Conservation (phyloP, 2,113 vertebrate genomes). For the Irena cyanogastra region DNA sequence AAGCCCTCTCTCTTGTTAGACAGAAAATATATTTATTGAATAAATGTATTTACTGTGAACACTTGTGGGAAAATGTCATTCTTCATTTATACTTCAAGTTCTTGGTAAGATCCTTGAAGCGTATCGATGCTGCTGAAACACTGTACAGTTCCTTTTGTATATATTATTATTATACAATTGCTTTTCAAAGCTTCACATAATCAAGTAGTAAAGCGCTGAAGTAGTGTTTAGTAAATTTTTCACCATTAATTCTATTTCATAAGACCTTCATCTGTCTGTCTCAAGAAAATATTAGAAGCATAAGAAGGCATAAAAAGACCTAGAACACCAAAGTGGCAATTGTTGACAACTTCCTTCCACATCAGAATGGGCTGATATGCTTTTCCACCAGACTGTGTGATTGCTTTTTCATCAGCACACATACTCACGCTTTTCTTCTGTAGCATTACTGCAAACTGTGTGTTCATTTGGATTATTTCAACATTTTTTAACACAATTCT, state of each 20-base stretch:
- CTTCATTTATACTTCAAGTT: constrained; percentile 15
- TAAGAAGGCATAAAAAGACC: neutral
- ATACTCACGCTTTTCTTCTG: neutral
- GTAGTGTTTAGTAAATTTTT: constrained; percentile 33
- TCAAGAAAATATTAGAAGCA: constrained; percentile 19
- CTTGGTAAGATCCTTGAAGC: constrained; percentile 9
- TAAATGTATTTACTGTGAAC: constrained; percentile 13
- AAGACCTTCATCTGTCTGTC: neutral
- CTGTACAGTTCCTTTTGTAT: neutral
- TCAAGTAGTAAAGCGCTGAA: neutral
- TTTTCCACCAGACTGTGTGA: neutral
- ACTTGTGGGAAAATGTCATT: constrained; percentile 7
- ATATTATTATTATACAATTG: constrained; percentile 10
- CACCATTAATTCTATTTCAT: constrained; percentile 14
- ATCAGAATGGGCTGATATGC: neutral
- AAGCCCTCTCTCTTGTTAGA: neutral
- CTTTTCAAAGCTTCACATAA: constrained; percentile 32
- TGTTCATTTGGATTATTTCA: neutral
- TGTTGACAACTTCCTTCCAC: neutral
- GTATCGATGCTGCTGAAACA: neutral
- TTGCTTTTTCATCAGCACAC: neutral
- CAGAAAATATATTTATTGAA: neutral
- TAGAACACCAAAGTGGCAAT: constrained; percentile 40
- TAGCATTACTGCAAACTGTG: neutral
- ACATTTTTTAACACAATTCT: neutral